Percentiles rank a stretch among this genome's conserved stretches.
phyloP scores from a whole-genome alignment of 2,113 vertebrate genomes.

The Cavia aperea region DNA sequence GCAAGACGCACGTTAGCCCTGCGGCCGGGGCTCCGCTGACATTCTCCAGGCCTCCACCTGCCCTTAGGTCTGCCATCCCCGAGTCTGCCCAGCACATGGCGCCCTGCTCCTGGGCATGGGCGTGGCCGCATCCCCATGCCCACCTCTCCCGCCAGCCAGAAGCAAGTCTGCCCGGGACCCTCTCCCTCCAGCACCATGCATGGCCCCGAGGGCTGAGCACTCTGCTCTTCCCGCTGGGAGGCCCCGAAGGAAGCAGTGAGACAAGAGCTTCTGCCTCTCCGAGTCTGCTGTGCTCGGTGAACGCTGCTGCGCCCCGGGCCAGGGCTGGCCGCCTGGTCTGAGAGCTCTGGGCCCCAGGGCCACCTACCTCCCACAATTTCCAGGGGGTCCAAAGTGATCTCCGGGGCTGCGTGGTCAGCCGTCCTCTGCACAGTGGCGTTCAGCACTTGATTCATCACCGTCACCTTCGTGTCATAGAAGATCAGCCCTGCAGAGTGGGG shows the following conservation, averaged over 20 bases:
- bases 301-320: fast-evolving
- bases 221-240: background rate
- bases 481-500: constrained; percentile 82
- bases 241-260: background rate
- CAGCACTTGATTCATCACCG: constrained; percentile 93
- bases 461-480: constrained; percentile 97
- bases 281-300: fast-evolving
- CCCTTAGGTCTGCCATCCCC: background rate
- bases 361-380: constrained; percentile 91
- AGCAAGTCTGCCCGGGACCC: background rate
- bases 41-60: fast-evolving
- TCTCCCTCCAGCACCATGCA: background rate
- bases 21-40: fast-evolving
- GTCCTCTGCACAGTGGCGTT: constrained; percentile 96
- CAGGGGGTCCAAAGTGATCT: constrained; percentile 94
- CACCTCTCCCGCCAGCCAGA: background rate
- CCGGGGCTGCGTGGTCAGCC: constrained; percentile 94
- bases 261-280: too few species aligned
- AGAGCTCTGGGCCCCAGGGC: fast-evolving
- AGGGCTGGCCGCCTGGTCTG: background rate
- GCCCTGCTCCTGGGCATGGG: background rate
- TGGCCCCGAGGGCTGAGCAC: background rate
- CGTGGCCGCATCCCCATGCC: background rate
- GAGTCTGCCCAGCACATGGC: background rate
- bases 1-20: background rate